phyloP scores from a whole-genome alignment of 1,140 invertebrate species.

The Globodera rostochiensis region DNA sequence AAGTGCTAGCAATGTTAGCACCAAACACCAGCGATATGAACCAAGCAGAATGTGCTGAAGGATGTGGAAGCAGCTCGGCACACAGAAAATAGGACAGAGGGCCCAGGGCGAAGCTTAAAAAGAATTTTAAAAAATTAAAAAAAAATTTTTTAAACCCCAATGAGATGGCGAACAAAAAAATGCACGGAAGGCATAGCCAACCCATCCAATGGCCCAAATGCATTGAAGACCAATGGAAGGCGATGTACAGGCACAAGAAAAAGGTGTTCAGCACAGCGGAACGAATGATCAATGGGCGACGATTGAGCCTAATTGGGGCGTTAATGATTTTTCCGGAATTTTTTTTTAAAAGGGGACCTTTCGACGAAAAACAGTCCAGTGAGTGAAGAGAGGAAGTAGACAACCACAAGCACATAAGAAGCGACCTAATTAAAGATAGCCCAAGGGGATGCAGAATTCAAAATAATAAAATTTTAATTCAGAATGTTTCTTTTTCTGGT shows the following conservation, averaged over 20 bases:
- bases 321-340: background rate
- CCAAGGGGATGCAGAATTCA: too few relatives aligned
- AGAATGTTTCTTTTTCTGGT: too few relatives aligned
- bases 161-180: slow-evolving; percentile 12
- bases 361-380: slow-evolving; percentile 66
- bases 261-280: background rate
- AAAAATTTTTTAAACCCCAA: slow-evolving; percentile 2
- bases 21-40: background rate
- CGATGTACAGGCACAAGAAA: slow-evolving; percentile 1
- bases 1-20: background rate
- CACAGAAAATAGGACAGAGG: slow-evolving; percentile 4
- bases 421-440: background rate
- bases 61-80: slow-evolving; percentile 9
- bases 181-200: background rate
- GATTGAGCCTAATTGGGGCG: background rate
- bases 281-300: background rate
- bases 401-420: slow-evolving; percentile 3
- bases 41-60: background rate
- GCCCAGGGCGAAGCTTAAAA: slow-evolving; percentile 9
- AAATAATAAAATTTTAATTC: too few relatives aligned
- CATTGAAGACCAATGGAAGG: background rate
- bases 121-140: background rate
- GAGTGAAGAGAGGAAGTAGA: slow-evolving; percentile 15
- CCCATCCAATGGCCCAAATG: slow-evolving; percentile 1
- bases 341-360: background rate